Conservation (phyloP, 2,888 invertebrate genomes). For the Eupithecia vulgata region DNA sequence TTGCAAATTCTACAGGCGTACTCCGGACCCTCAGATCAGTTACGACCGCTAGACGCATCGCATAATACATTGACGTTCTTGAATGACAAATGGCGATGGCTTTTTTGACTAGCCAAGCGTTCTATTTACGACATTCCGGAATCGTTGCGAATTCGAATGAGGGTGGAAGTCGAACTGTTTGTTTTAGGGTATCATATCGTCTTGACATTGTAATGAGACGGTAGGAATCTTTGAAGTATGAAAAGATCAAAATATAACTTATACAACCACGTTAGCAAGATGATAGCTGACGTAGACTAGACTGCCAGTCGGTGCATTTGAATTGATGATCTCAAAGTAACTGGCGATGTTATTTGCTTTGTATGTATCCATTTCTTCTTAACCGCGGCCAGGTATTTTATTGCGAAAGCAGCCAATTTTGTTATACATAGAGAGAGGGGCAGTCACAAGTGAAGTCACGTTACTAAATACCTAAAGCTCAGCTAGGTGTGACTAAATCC, state of each 20-base stretch:
- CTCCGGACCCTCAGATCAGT: conserved; percentile 53
- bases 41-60: conserved; percentile 54
- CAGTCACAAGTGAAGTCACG: background rate
- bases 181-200: conserved; percentile 30
- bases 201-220: conserved; percentile 30
- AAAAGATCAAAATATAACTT: conserved; percentile 2
- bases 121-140: conserved; percentile 51
- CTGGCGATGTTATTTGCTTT: background rate
- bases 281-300: background rate
- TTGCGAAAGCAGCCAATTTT: background rate
- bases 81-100: conserved; percentile 69
- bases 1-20: conserved; percentile 58
- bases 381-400: background rate
- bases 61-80: conserved; percentile 57
- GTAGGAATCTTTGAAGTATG: conserved; percentile 8
- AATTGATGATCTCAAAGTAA: background rate
- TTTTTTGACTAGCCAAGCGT: conserved; percentile 63
- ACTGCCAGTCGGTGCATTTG: background rate
- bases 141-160: conserved; percentile 36
- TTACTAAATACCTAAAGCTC: background rate
- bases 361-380: background rate
- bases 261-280: background rate
- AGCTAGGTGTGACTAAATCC: conserved; percentile 19
- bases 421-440: background rate
- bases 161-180: conserved; percentile 27